A percentile compares a stretch with the other conserved stretches of the same genome.
Conservation (phyloP, 2,797 vertebrate species). For the Catamblyrhynchus diadema region DNA sequence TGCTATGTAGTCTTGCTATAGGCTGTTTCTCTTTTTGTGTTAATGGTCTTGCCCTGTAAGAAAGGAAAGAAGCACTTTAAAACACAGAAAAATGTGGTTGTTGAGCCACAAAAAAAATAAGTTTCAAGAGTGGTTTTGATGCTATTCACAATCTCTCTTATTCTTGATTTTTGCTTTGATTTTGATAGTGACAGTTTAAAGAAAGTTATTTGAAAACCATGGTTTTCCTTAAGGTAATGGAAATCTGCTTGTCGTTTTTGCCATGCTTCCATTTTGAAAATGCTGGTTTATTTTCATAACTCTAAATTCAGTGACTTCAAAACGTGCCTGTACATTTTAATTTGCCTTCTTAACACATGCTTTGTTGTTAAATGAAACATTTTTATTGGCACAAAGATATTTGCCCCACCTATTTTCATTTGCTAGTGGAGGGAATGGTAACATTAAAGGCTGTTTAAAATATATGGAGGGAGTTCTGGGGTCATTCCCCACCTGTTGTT, state of each 20-base stretch:
- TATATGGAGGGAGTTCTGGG: not conserved
- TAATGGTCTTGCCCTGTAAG: not conserved
- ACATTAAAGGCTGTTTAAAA: conserved; percentile 30
- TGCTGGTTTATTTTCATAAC: not conserved
- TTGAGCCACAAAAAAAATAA: not conserved
- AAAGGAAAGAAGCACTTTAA: not conserved
- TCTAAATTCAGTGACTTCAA: conserved; percentile 1
- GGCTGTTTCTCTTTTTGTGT: not conserved
- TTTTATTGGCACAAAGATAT: conserved; percentile 47
- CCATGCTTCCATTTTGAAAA: not conserved
- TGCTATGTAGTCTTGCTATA: not conserved
- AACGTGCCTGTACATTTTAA: not conserved
- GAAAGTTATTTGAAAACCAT: not conserved
- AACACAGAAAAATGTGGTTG: not conserved
- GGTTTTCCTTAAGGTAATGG: not conserved
- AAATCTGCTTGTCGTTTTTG: not conserved
- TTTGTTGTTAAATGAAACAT: conserved; percentile 57
- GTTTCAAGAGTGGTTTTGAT: not conserved
- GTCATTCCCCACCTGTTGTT: conserved; percentile 49
- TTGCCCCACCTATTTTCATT: conserved; percentile 48
- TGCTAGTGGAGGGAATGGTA: conserved; percentile 3
- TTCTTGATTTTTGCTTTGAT: not conserved
- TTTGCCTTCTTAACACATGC: not conserved
- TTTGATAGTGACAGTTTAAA: not conserved
- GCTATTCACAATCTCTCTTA: not conserved